Evolutionary conservation across 2,888 invertebrate genomes (phyloP).

Genomic region (Aspidiotus destructor): DNA sequence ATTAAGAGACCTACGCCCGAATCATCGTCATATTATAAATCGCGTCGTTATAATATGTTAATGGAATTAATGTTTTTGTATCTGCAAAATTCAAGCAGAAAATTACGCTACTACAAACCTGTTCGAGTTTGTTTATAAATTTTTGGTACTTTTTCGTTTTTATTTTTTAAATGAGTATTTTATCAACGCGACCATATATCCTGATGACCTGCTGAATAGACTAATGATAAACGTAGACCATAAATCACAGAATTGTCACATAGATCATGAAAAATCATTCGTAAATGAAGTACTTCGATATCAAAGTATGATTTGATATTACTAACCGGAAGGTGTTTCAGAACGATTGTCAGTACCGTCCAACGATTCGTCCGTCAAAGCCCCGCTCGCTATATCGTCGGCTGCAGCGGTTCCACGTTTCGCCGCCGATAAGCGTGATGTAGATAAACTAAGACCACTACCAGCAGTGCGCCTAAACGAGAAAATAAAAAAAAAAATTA

Average conservation of each 20-base stretch:
- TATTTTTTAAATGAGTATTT: neutral
- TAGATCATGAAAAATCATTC: neutral
- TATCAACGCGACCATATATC: slow-evolving; percentile 12
- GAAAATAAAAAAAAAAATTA: slow-evolving; percentile 3
- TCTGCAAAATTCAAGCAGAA: neutral
- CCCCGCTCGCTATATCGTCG: slow-evolving; percentile 35
- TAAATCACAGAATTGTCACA: neutral
- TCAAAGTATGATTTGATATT: neutral
- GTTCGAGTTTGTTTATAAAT: neutral
- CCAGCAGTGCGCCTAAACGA: slow-evolving; percentile 35
- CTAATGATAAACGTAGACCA: neutral
- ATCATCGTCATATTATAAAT: neutral
- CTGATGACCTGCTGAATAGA: slow-evolving; percentile 4
- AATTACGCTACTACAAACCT: slow-evolving; percentile 1
- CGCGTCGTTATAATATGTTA: neutral
- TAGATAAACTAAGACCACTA: slow-evolving; percentile 35
- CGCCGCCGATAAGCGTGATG: slow-evolving; percentile 36
- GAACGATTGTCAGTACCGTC: slow-evolving; percentile 30
- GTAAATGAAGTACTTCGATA: neutral
- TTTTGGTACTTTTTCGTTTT: neutral
- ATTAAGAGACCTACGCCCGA: neutral
- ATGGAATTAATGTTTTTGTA: neutral
- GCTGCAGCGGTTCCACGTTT: slow-evolving; percentile 38
- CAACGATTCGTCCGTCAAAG: slow-evolving; percentile 32
- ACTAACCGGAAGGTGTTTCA: slow-evolving; percentile 29